Percentiles rank a stretch among this genome's conserved stretches.
Evolutionary conservation across 2,797 vertebrate species (phyloP).

Genomic region (Columba guinea): DNA sequence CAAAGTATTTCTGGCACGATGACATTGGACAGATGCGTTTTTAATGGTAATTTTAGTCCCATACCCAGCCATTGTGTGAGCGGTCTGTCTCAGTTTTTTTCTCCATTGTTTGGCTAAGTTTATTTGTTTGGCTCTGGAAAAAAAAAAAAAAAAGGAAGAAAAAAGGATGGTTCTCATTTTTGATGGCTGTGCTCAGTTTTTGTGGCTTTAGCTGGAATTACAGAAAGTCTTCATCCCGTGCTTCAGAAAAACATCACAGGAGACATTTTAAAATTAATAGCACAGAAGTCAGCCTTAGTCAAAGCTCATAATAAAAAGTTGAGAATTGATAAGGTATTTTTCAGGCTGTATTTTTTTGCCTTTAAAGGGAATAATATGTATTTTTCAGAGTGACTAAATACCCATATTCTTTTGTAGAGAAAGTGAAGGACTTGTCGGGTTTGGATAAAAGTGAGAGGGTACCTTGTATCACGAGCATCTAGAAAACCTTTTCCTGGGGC

Average conservation of each 20-base stretch:
- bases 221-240: neutral
- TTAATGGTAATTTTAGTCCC: neutral
- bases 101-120: constrained; percentile 5
- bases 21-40: neutral
- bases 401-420: neutral
- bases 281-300: neutral
- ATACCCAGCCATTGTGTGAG: neutral
- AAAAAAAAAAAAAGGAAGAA: neutral
- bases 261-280: neutral
- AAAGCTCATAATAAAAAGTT: neutral
- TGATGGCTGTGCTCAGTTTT: constrained; percentile 23
- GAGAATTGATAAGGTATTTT: neutral
- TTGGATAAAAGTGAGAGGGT: neutral
- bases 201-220: constrained; percentile 55
- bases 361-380: neutral
- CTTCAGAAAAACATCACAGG: neutral
- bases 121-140: neutral
- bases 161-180: constrained; percentile 41
- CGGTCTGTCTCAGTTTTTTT: neutral
- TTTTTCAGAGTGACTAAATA: neutral
- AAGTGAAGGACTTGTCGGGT: neutral
- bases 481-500: neutral
- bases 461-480: neutral
- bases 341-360: neutral
- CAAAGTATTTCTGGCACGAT: neutral